Percentiles rank a stretch among this genome's conserved stretches.
Conservation (phyloP, 2,797 vertebrate species). For the Chaunax sp. region DNA sequence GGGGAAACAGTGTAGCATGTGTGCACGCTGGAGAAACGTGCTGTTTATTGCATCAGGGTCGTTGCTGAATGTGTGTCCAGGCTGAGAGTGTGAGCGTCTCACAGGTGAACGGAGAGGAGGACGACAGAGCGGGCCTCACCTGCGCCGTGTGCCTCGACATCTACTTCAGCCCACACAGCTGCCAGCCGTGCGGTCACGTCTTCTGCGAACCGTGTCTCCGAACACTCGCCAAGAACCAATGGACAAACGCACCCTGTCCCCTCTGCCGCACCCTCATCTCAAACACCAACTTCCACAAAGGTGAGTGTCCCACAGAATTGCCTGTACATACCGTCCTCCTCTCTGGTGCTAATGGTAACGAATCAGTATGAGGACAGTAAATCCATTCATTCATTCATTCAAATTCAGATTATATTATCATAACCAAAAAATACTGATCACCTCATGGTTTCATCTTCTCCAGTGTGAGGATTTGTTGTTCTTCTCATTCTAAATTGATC, state of each 20-base stretch:
- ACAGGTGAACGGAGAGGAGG: conserved; percentile 82
- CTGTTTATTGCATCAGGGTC: conserved; percentile 4
- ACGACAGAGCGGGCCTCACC: conserved; percentile 87
- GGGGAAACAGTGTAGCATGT: too few relatives aligned
- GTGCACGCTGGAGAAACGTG: too few relatives aligned
- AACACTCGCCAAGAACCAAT: conserved; percentile 89
- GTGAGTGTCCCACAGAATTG: conserved; percentile 62
- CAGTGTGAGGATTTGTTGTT: too few relatives aligned
- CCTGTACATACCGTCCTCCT: neutral
- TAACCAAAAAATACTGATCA: too few relatives aligned
- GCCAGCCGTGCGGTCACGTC: conserved; percentile 91
- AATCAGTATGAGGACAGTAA: too few relatives aligned
- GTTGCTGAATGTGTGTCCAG: conserved; percentile 32
- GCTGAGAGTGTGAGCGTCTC: conserved; percentile 72
- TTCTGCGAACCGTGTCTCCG: conserved; percentile 96
- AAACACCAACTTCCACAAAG: conserved; percentile 88
- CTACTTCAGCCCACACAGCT: conserved; percentile 93
- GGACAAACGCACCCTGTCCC: conserved; percentile 88
- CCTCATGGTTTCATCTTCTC: neutral
- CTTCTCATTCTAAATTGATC: too few relatives aligned
- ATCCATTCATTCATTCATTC: too few relatives aligned
- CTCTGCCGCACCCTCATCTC: conserved; percentile 90
- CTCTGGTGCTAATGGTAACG: neutral
- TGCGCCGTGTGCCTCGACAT: conserved; percentile 93
- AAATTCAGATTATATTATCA: too few relatives aligned